Base-by-base conservation (phyloP, 2,888 invertebrate genomes). In the Geophilus truncorum region DNA sequence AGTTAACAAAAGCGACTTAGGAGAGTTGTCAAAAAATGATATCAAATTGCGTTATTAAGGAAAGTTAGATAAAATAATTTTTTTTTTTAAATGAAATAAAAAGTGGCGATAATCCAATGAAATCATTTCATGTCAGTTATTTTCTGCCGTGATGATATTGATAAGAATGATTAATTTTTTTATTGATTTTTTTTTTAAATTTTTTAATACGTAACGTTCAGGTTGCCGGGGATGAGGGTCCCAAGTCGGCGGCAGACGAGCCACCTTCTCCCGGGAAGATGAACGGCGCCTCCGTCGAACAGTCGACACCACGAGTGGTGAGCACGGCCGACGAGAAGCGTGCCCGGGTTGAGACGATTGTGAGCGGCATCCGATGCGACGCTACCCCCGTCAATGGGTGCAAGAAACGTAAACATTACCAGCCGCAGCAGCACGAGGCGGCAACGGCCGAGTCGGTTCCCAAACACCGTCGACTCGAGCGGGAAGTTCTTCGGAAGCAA, bases 391-490 rank as follows among this genome's bases (percentile, higher is more conserved):
- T 94, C 84, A 96, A 96, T 88, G 96, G 96, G 78, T 96, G 96
- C 88, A 96, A 96, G 88, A 98, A 98, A 88, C 91, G 97, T 77
- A 98, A 98, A 88, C 90, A 97, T 34, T 97, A 97, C 86, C 96
- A 96, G 86, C 97, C 97, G 12, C 96, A 96, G 87, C 97, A 97
- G 86, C 95, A 96, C 87, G 84, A 84, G 79, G 32, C 81, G 36
- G 62, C 78, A 23, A 36, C 32, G 18, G 81, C 51, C 15, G 82
- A 81, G 28, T 70, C 80, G 32, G 80, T 78, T 30, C 81, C 80
- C 21, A 83, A 82, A 80, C 82, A 82, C 32, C 81, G 81, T 23
- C 81, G 77, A 76, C 79, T 81, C 62, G 81, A 80, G 70, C 51
- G 84, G 80, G 94, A 94, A 86, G 92, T 93, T 81, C 90, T 96